phyloP scores from a whole-genome alignment of 2,888 invertebrate genomes.

The Mythimna impura region DNA sequence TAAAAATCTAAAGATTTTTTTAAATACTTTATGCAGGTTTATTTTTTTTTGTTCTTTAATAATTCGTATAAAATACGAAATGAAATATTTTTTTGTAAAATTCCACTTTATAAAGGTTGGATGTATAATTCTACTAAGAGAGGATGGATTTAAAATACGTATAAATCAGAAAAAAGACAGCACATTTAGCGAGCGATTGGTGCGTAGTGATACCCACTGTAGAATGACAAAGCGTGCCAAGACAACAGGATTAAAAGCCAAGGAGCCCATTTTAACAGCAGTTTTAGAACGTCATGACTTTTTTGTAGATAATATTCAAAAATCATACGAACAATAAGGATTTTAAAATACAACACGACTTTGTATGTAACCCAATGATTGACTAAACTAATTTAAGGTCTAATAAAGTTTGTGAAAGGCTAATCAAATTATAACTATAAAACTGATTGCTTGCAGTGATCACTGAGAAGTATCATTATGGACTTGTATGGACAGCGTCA shows the following conservation, averaged over 20 bases:
- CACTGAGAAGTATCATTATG: neutral
- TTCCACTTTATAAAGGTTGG: neutral
- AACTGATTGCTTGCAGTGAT: neutral
- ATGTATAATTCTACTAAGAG: neutral
- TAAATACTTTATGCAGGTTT: neutral
- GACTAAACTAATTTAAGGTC: conserved; percentile 16
- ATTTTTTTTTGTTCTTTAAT: neutral
- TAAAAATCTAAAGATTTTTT: conserved; percentile 23
- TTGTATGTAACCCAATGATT: conserved; percentile 32
- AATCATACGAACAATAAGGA: conserved; percentile 54
- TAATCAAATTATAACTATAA: neutral
- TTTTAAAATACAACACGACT: conserved; percentile 44
- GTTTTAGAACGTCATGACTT: conserved; percentile 55
- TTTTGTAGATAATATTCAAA: conserved; percentile 52
- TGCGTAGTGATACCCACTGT: conserved; percentile 62
- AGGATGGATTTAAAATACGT: conserved; percentile 65
- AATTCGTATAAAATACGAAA: neutral
- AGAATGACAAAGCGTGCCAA: conserved; percentile 57
- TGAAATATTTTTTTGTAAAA: conserved; percentile 5
- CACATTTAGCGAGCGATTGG: conserved; percentile 72
- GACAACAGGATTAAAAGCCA: conserved; percentile 38
- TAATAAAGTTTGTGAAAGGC: neutral
- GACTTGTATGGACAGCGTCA: neutral
- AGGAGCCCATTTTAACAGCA: conserved; percentile 35
- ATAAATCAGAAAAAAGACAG: conserved; percentile 57